These are phyloP conservation scores for Phengaris arion DNA, from an alignment of 2,888 invertebrate genomes.

Conservation along the genomic window DNA sequence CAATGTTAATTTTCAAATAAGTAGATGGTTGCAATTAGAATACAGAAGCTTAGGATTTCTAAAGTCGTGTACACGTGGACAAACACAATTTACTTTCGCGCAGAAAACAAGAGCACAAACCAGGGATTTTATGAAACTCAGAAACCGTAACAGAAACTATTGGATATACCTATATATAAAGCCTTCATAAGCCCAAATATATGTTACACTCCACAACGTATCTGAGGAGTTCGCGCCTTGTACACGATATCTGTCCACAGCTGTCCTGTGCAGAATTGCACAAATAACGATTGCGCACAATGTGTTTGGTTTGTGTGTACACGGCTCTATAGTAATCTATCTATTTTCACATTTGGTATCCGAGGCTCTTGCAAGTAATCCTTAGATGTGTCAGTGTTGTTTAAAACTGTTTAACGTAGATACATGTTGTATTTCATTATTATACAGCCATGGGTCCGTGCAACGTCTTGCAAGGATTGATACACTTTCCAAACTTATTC, in stretches of 20 bases:
- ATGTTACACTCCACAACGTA: background rate
- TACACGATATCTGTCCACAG: background rate
- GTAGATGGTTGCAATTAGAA: background rate
- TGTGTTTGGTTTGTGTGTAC: background rate
- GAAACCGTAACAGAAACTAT: no score
- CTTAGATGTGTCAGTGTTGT: constrained; percentile 51
- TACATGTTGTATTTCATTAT: constrained; percentile 46
- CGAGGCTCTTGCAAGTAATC: constrained; percentile 61
- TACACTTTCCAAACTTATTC: background rate
- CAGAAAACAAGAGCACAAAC: background rate
- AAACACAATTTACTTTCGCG: background rate
- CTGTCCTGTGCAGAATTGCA: background rate
- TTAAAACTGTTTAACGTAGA: constrained; percentile 48
- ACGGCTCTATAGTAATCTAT: background rate
- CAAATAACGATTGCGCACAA: background rate
- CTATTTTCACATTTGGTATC: constrained; percentile 36
- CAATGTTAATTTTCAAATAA: background rate
- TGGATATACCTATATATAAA: no score
- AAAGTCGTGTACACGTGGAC: background rate
- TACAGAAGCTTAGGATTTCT: background rate
- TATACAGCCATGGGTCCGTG: constrained; percentile 54
- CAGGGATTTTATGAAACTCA: no score
- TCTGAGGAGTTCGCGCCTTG: background rate
- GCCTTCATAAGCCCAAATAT: no score
- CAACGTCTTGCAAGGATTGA: constrained; percentile 15